Evolutionary conservation across 2,888 invertebrate genomes (phyloP), one percentile per base, ranked within the genome.

Genomic region (Cecidostiba fungosa): DNA sequence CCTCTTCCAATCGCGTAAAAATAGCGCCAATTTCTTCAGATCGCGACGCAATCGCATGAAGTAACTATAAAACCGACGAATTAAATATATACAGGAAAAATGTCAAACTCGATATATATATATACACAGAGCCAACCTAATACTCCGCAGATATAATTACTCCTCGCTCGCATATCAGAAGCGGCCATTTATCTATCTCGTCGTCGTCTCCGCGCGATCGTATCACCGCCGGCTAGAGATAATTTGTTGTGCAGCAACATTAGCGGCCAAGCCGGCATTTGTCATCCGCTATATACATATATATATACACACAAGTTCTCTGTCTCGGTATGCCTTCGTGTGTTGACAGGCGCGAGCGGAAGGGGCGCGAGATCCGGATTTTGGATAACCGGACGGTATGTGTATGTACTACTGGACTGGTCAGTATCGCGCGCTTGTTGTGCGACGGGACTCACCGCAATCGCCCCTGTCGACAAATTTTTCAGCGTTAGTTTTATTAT

Each of bases 161-260:
- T 23, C 14, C 26, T 26, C 12, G 66, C n/a, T 19, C 29, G 39
- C n/a, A 8, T n/a, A n/a, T n/a, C 23, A n/a, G 39, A 39, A 3
- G 43, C 72, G 14, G 23, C 43, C 39, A 72, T 72, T 72, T 72
- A 72, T 72, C 72, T 39, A 23, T 43, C 39, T 39, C 72, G 39
- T 19, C 10, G 19, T 32, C 70, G 36, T n/a, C 32, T n/a, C 8
- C 8, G 72, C 39, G 39, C 73, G 85, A 79, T 80, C 59, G 59
- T 73, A 85, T 85, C 82, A 12, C 47, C 36, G 36, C 36, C 47
- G 77, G 77, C 50, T 43, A 29, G 43, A 54, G 26, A 89, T 93
- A 93, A 93, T 93, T 93, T 92, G 93, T 93, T 93, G 93, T 91
- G 87, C 89, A 90, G 90, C 89, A 91, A 92, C 92, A 92, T 93